phyloP scores from a whole-genome alignment of 1,140 invertebrate genomes.

The Portunus trituberculatus region DNA sequence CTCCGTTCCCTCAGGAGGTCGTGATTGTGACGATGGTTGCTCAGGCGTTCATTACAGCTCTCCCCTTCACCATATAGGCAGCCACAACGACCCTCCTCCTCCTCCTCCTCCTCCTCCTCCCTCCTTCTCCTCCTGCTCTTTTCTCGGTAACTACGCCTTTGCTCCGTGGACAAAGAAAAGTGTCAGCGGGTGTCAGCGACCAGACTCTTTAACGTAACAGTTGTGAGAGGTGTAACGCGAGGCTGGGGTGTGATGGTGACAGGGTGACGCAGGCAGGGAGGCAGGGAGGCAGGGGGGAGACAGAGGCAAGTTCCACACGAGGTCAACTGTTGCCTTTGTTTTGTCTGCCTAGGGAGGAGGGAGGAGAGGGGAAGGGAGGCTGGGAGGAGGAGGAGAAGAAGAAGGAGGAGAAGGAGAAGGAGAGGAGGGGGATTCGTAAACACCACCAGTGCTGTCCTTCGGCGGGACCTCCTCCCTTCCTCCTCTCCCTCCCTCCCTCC shows the following conservation, averaged over 20 bases:
- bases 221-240: neutral
- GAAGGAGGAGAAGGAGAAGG: neutral
- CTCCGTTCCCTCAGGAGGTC: neutral
- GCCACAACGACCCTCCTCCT: neutral
- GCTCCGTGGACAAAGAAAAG: neutral
- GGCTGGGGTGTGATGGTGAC: neutral
- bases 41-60: too few species aligned
- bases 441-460: conserved; percentile 23
- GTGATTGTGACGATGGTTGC: neutral
- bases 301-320: conserved; percentile 25
- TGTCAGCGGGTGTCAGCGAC: neutral
- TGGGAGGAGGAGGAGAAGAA: neutral
- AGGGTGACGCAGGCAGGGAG: neutral
- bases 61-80: too few species aligned
- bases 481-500: neutral
- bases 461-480: neutral
- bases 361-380: neutral
- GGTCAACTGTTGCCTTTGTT: conserved; percentile 63
- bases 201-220: neutral
- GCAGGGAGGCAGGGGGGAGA: neutral
- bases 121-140: neutral
- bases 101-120: neutral
- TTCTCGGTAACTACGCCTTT: neutral
- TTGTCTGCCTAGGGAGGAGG: conserved; percentile 41
- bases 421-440: conserved; percentile 2